Evolutionary conservation across 2,113 vertebrate species (phyloP).

Genomic region (Sinocyclocheilus maitianheensis): DNA sequence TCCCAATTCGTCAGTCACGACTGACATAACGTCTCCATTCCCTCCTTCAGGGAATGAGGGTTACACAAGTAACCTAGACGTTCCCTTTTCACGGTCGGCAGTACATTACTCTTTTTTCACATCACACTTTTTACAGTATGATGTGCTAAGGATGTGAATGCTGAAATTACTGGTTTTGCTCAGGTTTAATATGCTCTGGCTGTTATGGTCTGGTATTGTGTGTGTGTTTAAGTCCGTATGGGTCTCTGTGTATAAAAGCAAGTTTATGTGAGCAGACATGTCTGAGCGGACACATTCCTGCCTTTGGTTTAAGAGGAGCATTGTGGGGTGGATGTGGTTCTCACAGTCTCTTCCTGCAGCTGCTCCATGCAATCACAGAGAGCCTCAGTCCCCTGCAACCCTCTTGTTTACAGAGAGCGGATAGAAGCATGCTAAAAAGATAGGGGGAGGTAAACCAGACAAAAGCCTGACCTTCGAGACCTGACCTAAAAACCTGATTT

Average conservation of each 20-base stretch:
- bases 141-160: background rate
- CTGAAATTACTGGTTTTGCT: slow-evolving; percentile 11
- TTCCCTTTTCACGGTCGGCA: background rate
- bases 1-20: too few species aligned
- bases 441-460: background rate
- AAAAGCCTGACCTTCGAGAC: slow-evolving; percentile 6
- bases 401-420: slow-evolving; percentile 8
- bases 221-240: background rate
- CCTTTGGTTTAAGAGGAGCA: slow-evolving; percentile 16
- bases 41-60: too few species aligned
- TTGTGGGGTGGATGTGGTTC: slow-evolving; percentile 39
- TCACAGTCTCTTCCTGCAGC: slow-evolving; percentile 43
- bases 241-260: slow-evolving; percentile 20
- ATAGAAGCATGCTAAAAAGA: background rate
- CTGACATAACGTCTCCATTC: too few species aligned
- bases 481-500: background rate
- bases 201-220: slow-evolving; percentile 14
- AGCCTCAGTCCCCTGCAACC: slow-evolving; percentile 18
- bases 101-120: background rate
- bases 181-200: slow-evolving; percentile 1
- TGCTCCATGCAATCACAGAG: slow-evolving; percentile 37
- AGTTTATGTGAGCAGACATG: slow-evolving; percentile 11
- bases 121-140: background rate
- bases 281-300: slow-evolving; percentile 17
- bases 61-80: too few species aligned